Conservation (phyloP, 2,113 vertebrate genomes). For the Charadrius vociferus region DNA sequence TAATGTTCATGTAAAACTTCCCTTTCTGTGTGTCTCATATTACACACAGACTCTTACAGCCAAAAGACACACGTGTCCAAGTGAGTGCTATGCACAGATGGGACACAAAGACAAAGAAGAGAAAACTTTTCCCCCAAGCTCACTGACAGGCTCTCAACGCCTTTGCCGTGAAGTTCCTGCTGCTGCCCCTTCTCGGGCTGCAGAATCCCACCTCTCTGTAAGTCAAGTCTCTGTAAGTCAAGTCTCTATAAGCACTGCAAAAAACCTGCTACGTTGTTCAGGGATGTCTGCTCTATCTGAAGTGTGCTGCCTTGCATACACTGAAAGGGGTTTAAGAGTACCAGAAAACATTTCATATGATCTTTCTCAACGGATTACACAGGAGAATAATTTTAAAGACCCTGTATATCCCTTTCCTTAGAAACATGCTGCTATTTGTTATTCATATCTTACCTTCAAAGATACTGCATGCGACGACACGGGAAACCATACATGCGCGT, state of each 20-base stretch:
- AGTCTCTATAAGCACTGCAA: background rate
- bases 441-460: background rate
- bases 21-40: background rate
- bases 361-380: background rate
- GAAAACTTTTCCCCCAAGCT: background rate
- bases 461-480: background rate
- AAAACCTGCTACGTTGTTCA: background rate
- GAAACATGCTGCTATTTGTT: background rate
- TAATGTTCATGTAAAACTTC: background rate
- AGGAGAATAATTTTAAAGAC: background rate
- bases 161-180: background rate
- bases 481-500: background rate
- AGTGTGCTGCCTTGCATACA: rapidly evolving
- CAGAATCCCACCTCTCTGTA: background rate
- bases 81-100: background rate
- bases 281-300: background rate
- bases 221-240: background rate
- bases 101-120: background rate
- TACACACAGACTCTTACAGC: background rate
- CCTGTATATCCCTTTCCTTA: background rate
- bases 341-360: background rate
- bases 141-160: background rate
- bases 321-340: background rate
- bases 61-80: background rate
- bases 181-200: background rate